phyloP scores from a whole-genome alignment of 2,113 vertebrate genomes.

The Scopus umbretta region DNA sequence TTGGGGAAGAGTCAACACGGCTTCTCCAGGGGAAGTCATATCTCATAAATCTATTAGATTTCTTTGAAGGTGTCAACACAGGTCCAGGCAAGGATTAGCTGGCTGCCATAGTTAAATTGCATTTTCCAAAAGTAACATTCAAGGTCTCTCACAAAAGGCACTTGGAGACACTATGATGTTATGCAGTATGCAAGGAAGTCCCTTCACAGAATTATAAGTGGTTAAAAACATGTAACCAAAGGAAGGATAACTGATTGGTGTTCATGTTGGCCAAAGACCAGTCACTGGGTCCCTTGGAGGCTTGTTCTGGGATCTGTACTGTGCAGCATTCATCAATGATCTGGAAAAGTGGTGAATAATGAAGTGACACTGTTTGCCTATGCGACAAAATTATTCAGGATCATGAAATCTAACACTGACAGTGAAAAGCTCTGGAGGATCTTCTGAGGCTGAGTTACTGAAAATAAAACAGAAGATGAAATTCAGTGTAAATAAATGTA shows the following conservation, averaged over 20 bases:
- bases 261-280: not conserved
- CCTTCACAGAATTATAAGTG: not conserved
- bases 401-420: slow-evolving; percentile 54
- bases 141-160: not conserved
- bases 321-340: not conserved
- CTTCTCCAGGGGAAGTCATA: not conserved
- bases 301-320: not conserved
- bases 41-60: not conserved
- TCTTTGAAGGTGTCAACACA: not conserved
- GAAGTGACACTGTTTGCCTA: slow-evolving; percentile 53
- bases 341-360: slow-evolving; percentile 22
- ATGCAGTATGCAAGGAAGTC: not conserved
- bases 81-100: not conserved
- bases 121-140: not conserved
- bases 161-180: not conserved
- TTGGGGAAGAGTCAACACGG: not conserved
- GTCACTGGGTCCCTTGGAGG: not conserved
- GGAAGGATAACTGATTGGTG: not conserved
- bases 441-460: not conserved
- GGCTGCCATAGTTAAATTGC: not conserved
- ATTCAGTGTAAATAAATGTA: slow-evolving; percentile 44
- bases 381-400: slow-evolving; percentile 55
- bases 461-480: slow-evolving; percentile 45
- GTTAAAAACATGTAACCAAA: not conserved
- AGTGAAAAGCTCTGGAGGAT: slow-evolving; percentile 57